Evolutionary conservation across 2,888 invertebrate species (phyloP), one percentile per base, ranked within the genome.

Genomic region (Lasiommata megera): DNA sequence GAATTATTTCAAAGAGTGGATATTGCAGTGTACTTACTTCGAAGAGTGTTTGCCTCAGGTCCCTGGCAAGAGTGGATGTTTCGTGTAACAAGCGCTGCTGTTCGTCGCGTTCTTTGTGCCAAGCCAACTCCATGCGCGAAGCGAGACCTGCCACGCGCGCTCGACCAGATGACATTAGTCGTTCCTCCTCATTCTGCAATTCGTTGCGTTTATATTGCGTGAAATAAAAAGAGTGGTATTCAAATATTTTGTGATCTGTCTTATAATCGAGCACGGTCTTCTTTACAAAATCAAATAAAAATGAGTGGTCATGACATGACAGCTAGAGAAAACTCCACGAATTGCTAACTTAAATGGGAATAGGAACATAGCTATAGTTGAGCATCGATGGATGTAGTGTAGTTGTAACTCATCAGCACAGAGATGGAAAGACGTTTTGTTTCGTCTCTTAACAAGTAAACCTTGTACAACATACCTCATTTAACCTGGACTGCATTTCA

Each of bases 21-120:
- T 1, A 23, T 23, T 23, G 23, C 1, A 23, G 1, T 23, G 5
- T n/a, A 6, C 12, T n/a, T 43, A 93, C 93, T 92, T 96, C 97
- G 72, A 96, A 96, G 31, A 97, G 91, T 0, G 97, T 97, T 81
- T 97, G 97, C 11, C 97, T 91, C 47, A 98, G 86, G 79, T 98
- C 98, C 60, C 97, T 91, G 0, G 97, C 97, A 60, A 98, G 91
- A 0, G 97, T 97, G 37, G 97, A 96, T 0, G 97, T 97, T 87
- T 98, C 98, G 77, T 97, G 96, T 29, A 98, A 84, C 37, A 98
- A 83, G n/a, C 97, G 92, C 68, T 97, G 97, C 72, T 97, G 97
- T 72, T 98, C 97, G 78, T 97, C 97, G 17, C 98, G 92, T 81
- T 98, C 98, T 77, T 97, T 98, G 74, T 97, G 97, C 98, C 98